Evolutionary conservation across 2,797 vertebrate species (phyloP), one percentile per base, ranked within the genome.

Genomic region (Poecilia picta): DNA sequence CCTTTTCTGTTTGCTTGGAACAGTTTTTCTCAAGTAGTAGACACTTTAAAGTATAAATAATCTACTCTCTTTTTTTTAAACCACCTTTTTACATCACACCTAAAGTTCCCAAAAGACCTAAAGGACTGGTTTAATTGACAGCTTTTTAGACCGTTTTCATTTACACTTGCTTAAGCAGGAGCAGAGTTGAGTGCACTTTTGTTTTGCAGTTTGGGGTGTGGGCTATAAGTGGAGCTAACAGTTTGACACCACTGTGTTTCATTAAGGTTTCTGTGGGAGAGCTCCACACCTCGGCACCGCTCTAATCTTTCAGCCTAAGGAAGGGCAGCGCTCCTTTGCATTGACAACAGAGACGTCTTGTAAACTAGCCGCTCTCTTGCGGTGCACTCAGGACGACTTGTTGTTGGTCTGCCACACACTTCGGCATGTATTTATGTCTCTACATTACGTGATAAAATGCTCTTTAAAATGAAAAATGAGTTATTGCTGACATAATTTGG

Each of bases 211-310:
- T 81, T 12, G 20, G 20, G 31, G 2, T 45, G 12, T 3, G 7
- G 55, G 81, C 80, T 73, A 53, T 83, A 85, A 90, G 80, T 79
- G 80, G 83, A 57, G 33, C 78, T 80, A 83, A 68, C 84, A 83
- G 90, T 83, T 81, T 86, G 87, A 84, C 81, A 82, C 82, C 76
- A 45, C 80, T 75, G 74, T 81, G 89, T 94, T 93, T 94, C 93
- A 95, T 94, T 94, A 94, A 85, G 71, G 86, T 90, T 94, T 72
- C 94, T 31, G 90, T 92, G 1, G 91, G 92, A 83, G 83, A 84
- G 75, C 83, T 83, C 70, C 76, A 79, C 89, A 88, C 83, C 88
- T 85, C 87, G 18, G 88, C 87, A 74, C 55, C 51, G 1, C 77
- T 87, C 47, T 83, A 89, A 91, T 92, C 87, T 86, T 28, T 5